phyloP scores from a whole-genome alignment of 2,113 vertebrate species.

The Catagonus wagneri region DNA sequence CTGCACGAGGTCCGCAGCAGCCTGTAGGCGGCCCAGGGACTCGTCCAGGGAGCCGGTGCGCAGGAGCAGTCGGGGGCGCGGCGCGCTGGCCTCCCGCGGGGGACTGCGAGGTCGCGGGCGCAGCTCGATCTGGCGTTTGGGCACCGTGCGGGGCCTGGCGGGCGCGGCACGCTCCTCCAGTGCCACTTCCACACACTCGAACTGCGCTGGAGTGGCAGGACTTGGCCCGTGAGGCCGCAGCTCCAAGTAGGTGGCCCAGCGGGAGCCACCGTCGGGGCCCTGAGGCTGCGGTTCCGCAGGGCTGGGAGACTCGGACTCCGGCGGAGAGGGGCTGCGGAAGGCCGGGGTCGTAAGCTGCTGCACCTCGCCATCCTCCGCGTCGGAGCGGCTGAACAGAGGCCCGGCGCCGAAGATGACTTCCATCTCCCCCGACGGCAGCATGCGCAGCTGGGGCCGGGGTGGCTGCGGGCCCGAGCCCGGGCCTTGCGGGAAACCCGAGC shows the following conservation, averaged over 20 bases:
- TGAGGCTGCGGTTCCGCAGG: constrained; percentile 89
- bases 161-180: constrained; percentile 89
- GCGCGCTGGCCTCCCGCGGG: not conserved
- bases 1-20: constrained; percentile 93
- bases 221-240: constrained; percentile 58
- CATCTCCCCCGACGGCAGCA: constrained; percentile 85
- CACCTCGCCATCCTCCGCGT: constrained; percentile 92
- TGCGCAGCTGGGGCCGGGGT: constrained; percentile 80
- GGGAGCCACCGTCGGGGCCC: constrained; percentile 89
- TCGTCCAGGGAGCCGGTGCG: constrained; percentile 92
- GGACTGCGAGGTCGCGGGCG: constrained; percentile 89
- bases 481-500: constrained; percentile 80
- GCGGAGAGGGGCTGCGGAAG: constrained; percentile 88
- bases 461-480: constrained; percentile 61
- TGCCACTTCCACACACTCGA: constrained; percentile 94
- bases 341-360: constrained; percentile 90
- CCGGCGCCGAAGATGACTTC: constrained; percentile 81
- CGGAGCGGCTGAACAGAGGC: constrained; percentile 87
- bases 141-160: constrained; percentile 91
- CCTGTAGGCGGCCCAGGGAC: constrained; percentile 88
- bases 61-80: constrained; percentile 85
- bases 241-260: constrained; percentile 90
- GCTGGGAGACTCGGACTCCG: constrained; percentile 85
- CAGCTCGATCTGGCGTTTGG: constrained; percentile 96
- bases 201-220: constrained; percentile 79